Base-by-base conservation (phyloP, 2,888 invertebrate genomes). In the Agonopterix alstromeriana region DNA sequence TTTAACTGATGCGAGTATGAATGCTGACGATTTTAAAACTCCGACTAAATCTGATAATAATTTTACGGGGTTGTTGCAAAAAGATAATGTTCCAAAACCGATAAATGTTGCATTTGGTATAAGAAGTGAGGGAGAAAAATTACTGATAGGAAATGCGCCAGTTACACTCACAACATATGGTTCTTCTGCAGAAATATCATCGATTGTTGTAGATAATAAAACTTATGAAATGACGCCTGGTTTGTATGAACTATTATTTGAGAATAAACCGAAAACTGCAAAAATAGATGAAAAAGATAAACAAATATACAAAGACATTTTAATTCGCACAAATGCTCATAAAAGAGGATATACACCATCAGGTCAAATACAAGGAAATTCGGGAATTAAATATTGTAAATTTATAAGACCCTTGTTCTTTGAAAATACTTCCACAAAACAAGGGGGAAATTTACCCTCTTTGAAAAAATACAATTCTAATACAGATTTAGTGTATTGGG, bases 391-490 rank as follows among this genome's bases (percentile, higher is more conserved):
- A 44, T 44, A 44, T 10, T 11, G 8, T 35, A 9, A 44, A 35
- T 8, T 35, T n/a, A 35, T 44, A 1, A 44, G 17, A 44, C 44
- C 35, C 1, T 10, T 44, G 8, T 44, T 44, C 12, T n/a, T 9
- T 3, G 36, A 10, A 8, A 9, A 2, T 17, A 17, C 2, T 17
- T 2, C 17, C 11, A 10, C 9, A 2, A 44, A 35, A 44, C n/a
- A 44, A 10, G 44, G 44, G 2, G 44, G 44, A n/a, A 10, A 10
- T 11, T 43, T 43, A 43, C 43, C 43, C 2, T 1, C 11, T 11
- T 11, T 44, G 10, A 52, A 54, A 47, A 52, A 49, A 45, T 49
- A 51, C 46, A 52, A 49, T 36, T 43, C 8, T 11, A 48, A 48
- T 46, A 45, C 46, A 12, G 54, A 36, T 36, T 36, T 36, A 4